These are phyloP conservation scores for Pseudochaenichthys georgianus DNA, from an alignment of 2,797 vertebrate species.

Conservation along the genomic window DNA sequence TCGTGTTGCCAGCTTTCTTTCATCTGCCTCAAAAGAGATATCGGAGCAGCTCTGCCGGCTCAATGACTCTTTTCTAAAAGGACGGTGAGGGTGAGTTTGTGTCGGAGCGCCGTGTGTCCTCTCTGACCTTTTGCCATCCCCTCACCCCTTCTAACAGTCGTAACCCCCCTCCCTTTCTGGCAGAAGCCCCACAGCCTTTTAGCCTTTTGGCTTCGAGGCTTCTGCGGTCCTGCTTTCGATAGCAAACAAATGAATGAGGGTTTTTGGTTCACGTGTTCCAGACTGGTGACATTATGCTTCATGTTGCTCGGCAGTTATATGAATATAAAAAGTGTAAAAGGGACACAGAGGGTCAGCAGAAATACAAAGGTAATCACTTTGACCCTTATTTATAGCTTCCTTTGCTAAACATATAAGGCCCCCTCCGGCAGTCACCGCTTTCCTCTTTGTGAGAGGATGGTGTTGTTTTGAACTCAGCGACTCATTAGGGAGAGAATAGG, in stretches of 20 bases:
- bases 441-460: conserved; percentile 59
- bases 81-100: conserved; percentile 46
- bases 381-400: conserved; percentile 83
- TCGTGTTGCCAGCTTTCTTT: conserved; percentile 73
- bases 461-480: conserved; percentile 58
- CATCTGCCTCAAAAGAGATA: conserved; percentile 73
- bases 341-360: conserved; percentile 65
- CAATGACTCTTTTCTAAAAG: conserved; percentile 57
- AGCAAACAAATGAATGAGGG: conserved; percentile 63
- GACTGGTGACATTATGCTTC: conserved; percentile 58
- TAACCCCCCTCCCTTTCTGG: conserved; percentile 33
- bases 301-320: conserved; percentile 45
- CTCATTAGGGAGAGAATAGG: conserved; percentile 51
- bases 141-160: conserved; percentile 50
- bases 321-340: conserved; percentile 35
- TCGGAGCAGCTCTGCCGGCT: conserved; percentile 40
- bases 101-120: conserved; percentile 36
- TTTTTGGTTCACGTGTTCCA: conserved; percentile 79
- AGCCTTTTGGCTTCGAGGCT: conserved; percentile 58
- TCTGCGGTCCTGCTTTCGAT: conserved; percentile 54
- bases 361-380: conserved; percentile 82
- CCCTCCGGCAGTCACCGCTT: conserved; percentile 43
- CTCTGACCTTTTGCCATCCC: conserved; percentile 74
- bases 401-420: conserved; percentile 63
- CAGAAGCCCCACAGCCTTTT: conserved; percentile 45